phyloP scores from a whole-genome alignment of 2,797 vertebrate species.

The Cuculus canorus region DNA sequence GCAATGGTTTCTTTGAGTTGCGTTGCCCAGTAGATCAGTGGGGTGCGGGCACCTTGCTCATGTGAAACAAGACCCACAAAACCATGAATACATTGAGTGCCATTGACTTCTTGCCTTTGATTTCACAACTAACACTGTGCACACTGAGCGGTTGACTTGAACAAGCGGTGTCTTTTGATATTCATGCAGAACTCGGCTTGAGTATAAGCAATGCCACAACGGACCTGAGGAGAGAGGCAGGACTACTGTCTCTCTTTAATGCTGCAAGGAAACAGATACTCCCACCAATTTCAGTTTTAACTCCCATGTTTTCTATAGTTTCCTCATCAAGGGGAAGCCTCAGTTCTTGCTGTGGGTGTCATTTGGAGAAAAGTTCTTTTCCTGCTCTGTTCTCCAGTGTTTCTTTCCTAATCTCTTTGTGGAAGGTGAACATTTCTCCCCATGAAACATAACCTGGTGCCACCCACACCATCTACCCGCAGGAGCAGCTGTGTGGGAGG shows the following conservation, averaged over 20 bases:
- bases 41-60: neutral
- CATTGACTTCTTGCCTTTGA: too few relatives aligned
- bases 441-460: neutral
- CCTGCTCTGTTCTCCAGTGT: neutral
- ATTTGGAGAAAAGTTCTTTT: neutral
- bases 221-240: neutral
- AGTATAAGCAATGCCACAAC: rapidly evolving
- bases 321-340: neutral
- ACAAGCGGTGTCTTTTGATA: neutral
- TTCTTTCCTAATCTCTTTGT: constrained; percentile 13
- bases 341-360: neutral
- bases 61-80: neutral
- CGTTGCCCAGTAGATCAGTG: neutral
- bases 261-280: neutral
- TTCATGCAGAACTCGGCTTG: neutral
- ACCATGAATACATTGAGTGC: neutral
- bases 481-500: neutral
- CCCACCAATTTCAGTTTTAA: neutral
- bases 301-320: neutral
- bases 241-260: neutral
- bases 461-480: neutral
- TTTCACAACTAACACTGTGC: neutral
- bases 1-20: neutral
- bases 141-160: neutral
- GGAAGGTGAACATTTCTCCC: neutral